A percentile compares a stretch with the other conserved stretches of the same genome.
These are phyloP conservation scores for Lepidocyrtinus sp. DNA, from an alignment of 2,888 invertebrate species.

Conservation along the genomic window DNA sequence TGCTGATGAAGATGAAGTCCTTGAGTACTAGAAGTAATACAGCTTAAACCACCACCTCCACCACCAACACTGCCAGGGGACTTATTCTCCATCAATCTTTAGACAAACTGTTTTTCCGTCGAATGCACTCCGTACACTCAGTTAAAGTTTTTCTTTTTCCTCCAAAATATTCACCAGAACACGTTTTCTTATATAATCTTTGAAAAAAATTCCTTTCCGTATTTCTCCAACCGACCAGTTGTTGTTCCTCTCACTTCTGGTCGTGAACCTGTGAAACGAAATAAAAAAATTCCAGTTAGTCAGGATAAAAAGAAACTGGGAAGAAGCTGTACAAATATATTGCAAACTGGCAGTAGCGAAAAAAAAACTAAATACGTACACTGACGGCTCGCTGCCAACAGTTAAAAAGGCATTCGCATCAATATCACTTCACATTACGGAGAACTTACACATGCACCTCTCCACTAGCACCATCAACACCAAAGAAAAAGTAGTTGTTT, in stretches of 20 bases:
- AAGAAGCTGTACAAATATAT: conserved; percentile 22
- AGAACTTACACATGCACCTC: neutral
- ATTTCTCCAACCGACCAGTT: conserved; percentile 36
- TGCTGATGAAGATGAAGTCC: conserved; percentile 49
- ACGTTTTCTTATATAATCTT: conserved; percentile 8
- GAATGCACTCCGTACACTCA: neutral
- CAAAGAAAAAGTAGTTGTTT: conserved; percentile 36
- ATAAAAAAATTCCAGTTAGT: conserved; percentile 65
- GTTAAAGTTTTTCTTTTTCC: neutral
- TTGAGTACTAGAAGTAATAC: conserved; percentile 68
- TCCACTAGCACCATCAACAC: neutral
- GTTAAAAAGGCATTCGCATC: conserved; percentile 39
- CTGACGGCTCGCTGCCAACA: conserved; percentile 40
- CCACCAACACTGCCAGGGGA: conserved; percentile 67
- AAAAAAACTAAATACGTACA: neutral
- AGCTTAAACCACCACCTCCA: conserved; percentile 65
- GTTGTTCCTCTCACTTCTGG: conserved; percentile 58
- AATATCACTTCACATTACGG: conserved; percentile 10
- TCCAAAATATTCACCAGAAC: neutral
- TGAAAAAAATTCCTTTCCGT: conserved; percentile 18
- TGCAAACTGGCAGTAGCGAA: neutral
- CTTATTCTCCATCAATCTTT: conserved; percentile 68
- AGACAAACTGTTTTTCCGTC: conserved; percentile 31
- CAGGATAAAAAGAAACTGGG: conserved; percentile 46
- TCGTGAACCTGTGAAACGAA: conserved; percentile 64